phyloP scores from a whole-genome alignment of 2,113 vertebrate species.

The Dipodomys merriami region DNA sequence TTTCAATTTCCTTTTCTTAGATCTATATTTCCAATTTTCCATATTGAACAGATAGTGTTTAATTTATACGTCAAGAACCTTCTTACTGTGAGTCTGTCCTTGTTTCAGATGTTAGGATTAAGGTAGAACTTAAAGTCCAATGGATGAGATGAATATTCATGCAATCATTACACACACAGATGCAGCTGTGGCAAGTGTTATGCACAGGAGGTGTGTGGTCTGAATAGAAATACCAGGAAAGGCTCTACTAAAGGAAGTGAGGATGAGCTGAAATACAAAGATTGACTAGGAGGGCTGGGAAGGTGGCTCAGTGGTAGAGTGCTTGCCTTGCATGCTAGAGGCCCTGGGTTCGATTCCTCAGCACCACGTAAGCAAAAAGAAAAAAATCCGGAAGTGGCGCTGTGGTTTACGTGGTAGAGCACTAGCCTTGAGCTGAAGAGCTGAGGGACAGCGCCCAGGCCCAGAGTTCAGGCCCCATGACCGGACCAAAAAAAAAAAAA shows the following conservation, averaged over 20 bases:
- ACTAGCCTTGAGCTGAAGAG: too few relatives aligned
- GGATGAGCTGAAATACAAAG: not conserved
- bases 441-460: too few relatives aligned
- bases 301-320: too few relatives aligned
- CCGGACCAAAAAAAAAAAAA: too few relatives aligned
- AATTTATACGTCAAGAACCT: not conserved
- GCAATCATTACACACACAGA: not conserved
- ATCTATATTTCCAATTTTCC: not conserved
- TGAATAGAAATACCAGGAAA: not conserved
- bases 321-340: too few relatives aligned
- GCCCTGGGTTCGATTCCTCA: too few relatives aligned
- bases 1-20: not conserved
- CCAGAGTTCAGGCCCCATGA: too few relatives aligned
- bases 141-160: not conserved
- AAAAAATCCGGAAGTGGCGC: too few relatives aligned
- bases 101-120: not conserved
- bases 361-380: too few relatives aligned
- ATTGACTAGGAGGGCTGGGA: not conserved
- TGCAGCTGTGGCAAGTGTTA: rapidly evolving
- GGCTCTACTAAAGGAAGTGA: not conserved
- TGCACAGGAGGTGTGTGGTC: not conserved
- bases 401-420: too few relatives aligned
- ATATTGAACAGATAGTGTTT: not conserved
- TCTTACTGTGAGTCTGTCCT: not conserved
- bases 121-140: not conserved